These are phyloP conservation scores for Sebastes miniatus DNA, from an alignment of 2,797 vertebrate species.

Conservation along the genomic window DNA sequence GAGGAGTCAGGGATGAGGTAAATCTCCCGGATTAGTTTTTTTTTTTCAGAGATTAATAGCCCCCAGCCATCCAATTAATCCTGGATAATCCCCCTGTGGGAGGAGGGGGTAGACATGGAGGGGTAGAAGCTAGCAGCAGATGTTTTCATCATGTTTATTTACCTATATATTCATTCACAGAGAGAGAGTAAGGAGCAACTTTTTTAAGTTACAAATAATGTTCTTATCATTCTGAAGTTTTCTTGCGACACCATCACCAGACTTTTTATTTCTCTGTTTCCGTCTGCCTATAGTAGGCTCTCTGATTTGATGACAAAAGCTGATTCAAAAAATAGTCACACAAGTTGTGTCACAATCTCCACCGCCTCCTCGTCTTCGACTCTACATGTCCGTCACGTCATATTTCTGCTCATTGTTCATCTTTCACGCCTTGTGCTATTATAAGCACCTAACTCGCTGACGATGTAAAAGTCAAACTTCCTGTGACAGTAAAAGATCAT, in stretches of 20 bases:
- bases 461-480: neutral
- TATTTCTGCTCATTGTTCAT: neutral
- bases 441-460: neutral
- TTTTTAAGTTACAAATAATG: neutral
- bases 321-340: conserved; percentile 23
- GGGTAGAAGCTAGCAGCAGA: conserved; percentile 20
- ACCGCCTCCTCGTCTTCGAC: neutral
- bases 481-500: neutral
- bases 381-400: neutral
- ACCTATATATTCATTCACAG: conserved; percentile 26
- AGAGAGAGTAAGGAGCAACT: neutral
- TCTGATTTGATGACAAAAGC: conserved; percentile 1
- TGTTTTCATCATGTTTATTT: conserved; percentile 54
- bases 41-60: conserved; percentile 69
- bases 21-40: conserved; percentile 70
- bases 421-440: neutral
- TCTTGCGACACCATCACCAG: neutral
- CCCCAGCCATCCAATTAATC: conserved; percentile 68
- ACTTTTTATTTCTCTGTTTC: neutral
- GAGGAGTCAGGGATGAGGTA: conserved; percentile 55
- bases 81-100: conserved; percentile 60
- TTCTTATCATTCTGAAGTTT: neutral
- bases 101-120: neutral
- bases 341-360: conserved; percentile 3
- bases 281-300: neutral